Percentiles rank a stretch among this genome's conserved stretches.
Conservation (phyloP, 2,888 invertebrate genomes). For the Mimas tiliae region DNA sequence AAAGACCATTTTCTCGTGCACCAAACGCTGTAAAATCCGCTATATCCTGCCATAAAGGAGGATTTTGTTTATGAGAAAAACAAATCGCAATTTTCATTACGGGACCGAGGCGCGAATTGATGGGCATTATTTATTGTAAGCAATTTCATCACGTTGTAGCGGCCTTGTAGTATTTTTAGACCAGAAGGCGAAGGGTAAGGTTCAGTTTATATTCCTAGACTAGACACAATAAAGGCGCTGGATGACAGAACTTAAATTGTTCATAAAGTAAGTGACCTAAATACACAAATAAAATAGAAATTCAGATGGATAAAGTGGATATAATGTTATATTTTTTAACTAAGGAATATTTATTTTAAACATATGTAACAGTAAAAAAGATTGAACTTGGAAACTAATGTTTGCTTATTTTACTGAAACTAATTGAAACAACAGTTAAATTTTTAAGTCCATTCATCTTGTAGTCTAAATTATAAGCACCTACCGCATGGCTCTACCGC, state of each 20-base stretch:
- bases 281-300: too few species aligned
- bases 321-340: too few species aligned
- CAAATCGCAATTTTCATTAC: slow-evolving; percentile 77
- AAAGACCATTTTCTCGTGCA: slow-evolving; percentile 24
- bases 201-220: neutral
- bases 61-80: slow-evolving; percentile 80
- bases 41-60: slow-evolving; percentile 75
- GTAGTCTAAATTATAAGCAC: too few species aligned
- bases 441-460: too few species aligned
- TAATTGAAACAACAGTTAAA: too few species aligned
- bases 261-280: neutral
- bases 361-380: too few species aligned
- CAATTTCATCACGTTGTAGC: slow-evolving; percentile 61
- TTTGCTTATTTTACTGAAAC: too few species aligned
- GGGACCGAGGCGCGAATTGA: slow-evolving; percentile 66
- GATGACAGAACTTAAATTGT: too few species aligned
- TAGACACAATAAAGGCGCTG: neutral
- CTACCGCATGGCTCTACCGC: too few species aligned
- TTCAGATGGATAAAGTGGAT: too few species aligned
- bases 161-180: slow-evolving; percentile 37
- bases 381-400: too few species aligned
- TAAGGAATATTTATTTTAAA: too few species aligned
- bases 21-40: slow-evolving; percentile 65
- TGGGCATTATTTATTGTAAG: slow-evolving; percentile 72
- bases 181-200: neutral